Evolutionary conservation across 2,113 vertebrate genomes (phyloP).

Genomic region (Delphinus delphis): DNA sequence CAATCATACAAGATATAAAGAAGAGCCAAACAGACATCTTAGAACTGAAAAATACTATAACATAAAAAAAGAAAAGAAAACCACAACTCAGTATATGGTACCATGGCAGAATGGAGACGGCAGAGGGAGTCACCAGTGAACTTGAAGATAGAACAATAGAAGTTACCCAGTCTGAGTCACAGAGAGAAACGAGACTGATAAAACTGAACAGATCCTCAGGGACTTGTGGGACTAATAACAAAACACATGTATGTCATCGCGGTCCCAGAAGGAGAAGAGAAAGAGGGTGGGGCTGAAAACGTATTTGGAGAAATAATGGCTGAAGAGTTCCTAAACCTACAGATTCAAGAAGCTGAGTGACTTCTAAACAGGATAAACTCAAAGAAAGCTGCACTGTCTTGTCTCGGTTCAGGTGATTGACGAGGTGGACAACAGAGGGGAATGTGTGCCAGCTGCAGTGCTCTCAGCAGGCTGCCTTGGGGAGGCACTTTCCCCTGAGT

Average conservation of each 20-base stretch:
- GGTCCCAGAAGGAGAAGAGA: not conserved
- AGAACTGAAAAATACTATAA: not conserved
- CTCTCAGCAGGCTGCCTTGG: not conserved
- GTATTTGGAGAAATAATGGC: not conserved
- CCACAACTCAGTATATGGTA: not conserved
- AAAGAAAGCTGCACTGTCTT: not conserved
- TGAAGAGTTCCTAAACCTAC: not conserved
- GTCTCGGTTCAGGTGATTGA: not conserved
- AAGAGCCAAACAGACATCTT: not conserved
- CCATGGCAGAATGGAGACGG: not conserved
- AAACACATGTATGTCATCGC: not conserved
- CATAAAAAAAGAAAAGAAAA: not conserved
- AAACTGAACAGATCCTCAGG: not conserved
- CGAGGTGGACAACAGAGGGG: not conserved
- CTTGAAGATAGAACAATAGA: not conserved
- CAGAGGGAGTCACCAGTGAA: not conserved
- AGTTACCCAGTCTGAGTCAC: not conserved
- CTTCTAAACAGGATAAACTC: not conserved
- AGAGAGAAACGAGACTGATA: not conserved
- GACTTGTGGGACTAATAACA: not conserved
- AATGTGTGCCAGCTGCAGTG: no score
- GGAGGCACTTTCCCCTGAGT: not conserved
- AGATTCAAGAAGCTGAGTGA: not conserved
- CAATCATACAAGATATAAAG: not conserved
- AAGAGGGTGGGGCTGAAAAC: not conserved